Base-by-base conservation (phyloP, 2,113 vertebrate genomes). In the Sphaerodactylus townsendi region DNA sequence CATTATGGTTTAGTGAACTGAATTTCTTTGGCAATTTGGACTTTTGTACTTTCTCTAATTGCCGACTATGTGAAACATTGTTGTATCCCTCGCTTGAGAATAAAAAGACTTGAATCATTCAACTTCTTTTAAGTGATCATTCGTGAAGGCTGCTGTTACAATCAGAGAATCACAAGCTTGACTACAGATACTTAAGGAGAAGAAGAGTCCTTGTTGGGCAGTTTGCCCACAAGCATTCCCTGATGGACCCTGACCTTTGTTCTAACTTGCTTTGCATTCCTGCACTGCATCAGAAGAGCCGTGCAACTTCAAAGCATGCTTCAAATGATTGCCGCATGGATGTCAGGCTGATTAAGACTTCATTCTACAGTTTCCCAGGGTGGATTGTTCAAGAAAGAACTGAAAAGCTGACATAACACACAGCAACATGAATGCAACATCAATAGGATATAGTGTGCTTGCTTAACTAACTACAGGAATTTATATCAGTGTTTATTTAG, bases 11-110 rank as follows among this genome's bases (percentile, higher is more conserved):
- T 83, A 79, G 89, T 82, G 85, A 86, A 84, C 48, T 90, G 88
- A 91, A 92, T 90, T 92, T 90, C 8, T 70, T 84, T 79, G 82
- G 65, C 65, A 90, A 71, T 93, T 90, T 90, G 74, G 79, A 64
- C 66, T 69, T 77, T 14, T 64, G 88, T 68, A 90, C 69, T 78
- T 66, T 30, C 77, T 79, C 78, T 89, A 89, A 89, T 92, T 80
- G 79, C 77, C 79, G 30, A 25, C 30, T 30, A 17, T 53, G 33
- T 46, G 77, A 77, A 70, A 21, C 14, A 77, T 23, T 69, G 82
- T 62, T 0, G 0, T 44, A 86, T 65, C 62, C 41, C 75, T 59
- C 76, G 28, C 68, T 30, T 8, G 41, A 5, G 28, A 73, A 82
- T 79, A 0, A 76, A 91, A 28, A 28, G 75, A 77, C 30, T 23